These are phyloP conservation scores for Metalampra italica DNA, from an alignment of 2,888 invertebrate genomes.

Conservation along the genomic window DNA sequence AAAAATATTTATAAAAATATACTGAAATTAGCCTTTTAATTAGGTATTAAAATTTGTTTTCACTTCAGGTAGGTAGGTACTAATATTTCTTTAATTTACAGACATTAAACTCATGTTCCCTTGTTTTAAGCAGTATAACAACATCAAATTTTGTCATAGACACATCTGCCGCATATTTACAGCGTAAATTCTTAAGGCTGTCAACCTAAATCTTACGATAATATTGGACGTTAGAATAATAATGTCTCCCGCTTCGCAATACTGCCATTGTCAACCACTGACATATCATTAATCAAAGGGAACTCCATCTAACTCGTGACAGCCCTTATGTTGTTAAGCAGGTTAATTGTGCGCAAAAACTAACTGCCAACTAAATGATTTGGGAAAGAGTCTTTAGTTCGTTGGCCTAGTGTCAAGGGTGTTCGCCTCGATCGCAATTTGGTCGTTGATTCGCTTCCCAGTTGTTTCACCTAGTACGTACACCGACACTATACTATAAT, in stretches of 20 bases:
- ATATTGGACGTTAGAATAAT: slow-evolving; percentile 8
- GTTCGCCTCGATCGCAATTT: no score
- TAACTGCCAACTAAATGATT: not conserved
- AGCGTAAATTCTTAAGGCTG: not conserved
- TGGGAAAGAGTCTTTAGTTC: not conserved
- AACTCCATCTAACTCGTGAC: not conserved
- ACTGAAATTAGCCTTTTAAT: no score
- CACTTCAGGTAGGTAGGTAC: no score
- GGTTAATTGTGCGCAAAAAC: slow-evolving; percentile 6
- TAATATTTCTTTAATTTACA: no score
- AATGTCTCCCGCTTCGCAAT: slow-evolving; percentile 1
- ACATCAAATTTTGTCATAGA: not conserved
- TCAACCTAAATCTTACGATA: slow-evolving; percentile 1
- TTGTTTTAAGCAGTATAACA: no score
- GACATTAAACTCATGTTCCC: no score
- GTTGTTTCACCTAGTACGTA: no score
- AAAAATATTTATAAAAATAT: no score
- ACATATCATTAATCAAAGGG: slow-evolving; percentile 3
- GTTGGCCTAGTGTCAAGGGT: not conserved
- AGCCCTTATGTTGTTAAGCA: slow-evolving; percentile 5
- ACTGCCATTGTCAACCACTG: slow-evolving; percentile 1
- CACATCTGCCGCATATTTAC: no score
- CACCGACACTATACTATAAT: no score
- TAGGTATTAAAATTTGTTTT: no score
- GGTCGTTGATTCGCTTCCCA: no score